Evolutionary conservation across 2,888 invertebrate genomes (phyloP).

Genomic region (Drosophila ezoana): DNA sequence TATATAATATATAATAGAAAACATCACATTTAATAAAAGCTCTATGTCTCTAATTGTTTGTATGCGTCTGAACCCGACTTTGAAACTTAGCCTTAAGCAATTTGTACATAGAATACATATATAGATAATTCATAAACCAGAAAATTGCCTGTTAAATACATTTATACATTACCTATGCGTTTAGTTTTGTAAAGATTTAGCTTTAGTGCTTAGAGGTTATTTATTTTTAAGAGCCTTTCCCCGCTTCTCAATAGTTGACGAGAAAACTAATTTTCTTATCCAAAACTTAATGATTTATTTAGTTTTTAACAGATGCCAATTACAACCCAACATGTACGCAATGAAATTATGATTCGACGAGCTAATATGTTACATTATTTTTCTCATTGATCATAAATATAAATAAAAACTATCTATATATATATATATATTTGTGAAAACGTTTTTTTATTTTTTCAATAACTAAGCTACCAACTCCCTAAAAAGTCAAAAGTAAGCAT

Average conservation of each 20-base stretch:
- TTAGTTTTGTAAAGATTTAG: constrained; percentile 64
- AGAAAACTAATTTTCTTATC: constrained; percentile 24
- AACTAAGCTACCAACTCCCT: too few relatives aligned
- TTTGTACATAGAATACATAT: constrained; percentile 52
- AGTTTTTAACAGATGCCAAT: constrained; percentile 62
- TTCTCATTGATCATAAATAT: constrained; percentile 60
- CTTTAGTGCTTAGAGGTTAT: constrained; percentile 76
- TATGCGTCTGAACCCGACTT: constrained; percentile 66
- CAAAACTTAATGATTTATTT: constrained; percentile 61
- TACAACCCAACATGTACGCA: constrained; percentile 53
- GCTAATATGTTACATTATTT: constrained; percentile 61
- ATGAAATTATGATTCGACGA: constrained; percentile 56
- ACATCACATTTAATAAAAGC: constrained; percentile 45
- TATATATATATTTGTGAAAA: too few relatives aligned
- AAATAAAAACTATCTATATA: constrained; percentile 29
- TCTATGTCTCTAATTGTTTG: constrained; percentile 49
- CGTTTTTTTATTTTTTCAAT: too few relatives aligned
- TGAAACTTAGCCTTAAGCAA: constrained; percentile 54
- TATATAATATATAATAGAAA: constrained; percentile 41
- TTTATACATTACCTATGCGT: constrained; percentile 71
- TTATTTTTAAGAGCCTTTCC: constrained; percentile 65
- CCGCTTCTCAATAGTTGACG: constrained; percentile 22
- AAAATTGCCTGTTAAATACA: constrained; percentile 82
- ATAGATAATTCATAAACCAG: constrained; percentile 65
- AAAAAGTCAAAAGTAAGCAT: too few relatives aligned